Evolutionary conservation across 2,888 invertebrate genomes (phyloP).

Genomic region (Carcina quercana): DNA sequence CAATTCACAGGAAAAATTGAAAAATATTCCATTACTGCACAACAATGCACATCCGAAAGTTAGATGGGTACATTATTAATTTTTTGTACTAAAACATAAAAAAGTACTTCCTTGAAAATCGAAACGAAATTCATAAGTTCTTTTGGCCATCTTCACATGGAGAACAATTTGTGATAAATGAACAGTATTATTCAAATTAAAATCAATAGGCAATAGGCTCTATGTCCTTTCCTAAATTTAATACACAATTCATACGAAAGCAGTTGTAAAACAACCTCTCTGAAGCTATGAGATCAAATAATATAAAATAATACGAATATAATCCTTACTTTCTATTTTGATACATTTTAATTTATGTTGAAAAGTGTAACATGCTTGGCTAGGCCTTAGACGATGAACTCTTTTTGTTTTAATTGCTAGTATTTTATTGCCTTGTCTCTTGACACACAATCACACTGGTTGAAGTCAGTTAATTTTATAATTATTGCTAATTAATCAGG

Average conservation of each 20-base stretch:
- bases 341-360: conserved; percentile 8
- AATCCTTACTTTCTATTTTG: conserved; percentile 6
- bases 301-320: conserved; percentile 5
- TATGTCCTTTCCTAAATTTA: no score
- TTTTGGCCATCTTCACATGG: conserved; percentile 26
- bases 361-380: conserved; percentile 20
- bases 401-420: conserved; percentile 23
- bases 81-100: conserved; percentile 64
- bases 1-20: conserved; percentile 4
- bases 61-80: no score
- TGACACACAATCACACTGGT: no score
- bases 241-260: conserved; percentile 19
- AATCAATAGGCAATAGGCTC: conserved; percentile 1
- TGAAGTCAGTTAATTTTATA: no score
- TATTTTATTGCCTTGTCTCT: no score
- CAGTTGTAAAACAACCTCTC: no score
- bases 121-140: conserved; percentile 26
- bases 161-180: conserved; percentile 40
- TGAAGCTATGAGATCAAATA: conserved; percentile 59
- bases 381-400: conserved; percentile 31
- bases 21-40: conserved; percentile 45
- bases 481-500: no score
- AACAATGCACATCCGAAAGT: conserved; percentile 20
- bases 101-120: conserved; percentile 27
- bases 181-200: conserved; percentile 9